Evolutionary conservation across 2,797 vertebrate genomes (phyloP), one percentile per base, ranked within the genome.

Genomic region (Gobionotothen gibberifrons): DNA sequence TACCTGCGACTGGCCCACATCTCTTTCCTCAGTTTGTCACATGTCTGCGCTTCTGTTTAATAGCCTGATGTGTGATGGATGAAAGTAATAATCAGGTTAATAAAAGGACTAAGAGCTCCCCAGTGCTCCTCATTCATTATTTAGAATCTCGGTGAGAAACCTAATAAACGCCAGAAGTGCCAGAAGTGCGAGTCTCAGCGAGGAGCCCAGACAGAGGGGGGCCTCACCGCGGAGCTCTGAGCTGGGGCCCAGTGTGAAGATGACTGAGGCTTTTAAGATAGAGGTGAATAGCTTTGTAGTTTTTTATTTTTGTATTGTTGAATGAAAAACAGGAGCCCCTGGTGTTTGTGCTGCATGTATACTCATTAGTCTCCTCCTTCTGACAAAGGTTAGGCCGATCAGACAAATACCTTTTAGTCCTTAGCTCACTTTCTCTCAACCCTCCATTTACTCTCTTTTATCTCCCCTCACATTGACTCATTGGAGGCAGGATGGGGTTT

Each of bases 401-500:
- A 70, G 76, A 72, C 40, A 72, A 63, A 82, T 57, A 54, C 72
- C 46, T 61, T 61, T 74, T 19, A 71, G 60, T 84, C 53, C n/a
- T 76, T 66, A 61, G 47, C 82, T 73, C 55, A 36, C 72, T 81
- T 77, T 62, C 71, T 71, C 63, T 77, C 69, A 51, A 70, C 60
- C 69, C 62, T 68, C 74, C 67, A 49, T 87, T 71, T 78, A 56
- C 83, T 76, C 78, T 17, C 70, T 51, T 51, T 71, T 58, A 55
- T 65, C 59, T 69, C 81, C 62, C 54, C 62, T 86, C 76, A 74
- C 85, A 85, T 84, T 83, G 83, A 90, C 83, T 93, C 83, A 69
- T 71, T 84, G 74, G 86, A 88, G 84, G 83, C 79, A 82, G 78
- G 89, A 84, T 40, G 74, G 81, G 75, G 92, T 94, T 93, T 85